These are phyloP conservation scores for Anniella stebbinsi DNA, from an alignment of 2,797 vertebrate genomes.

Conservation along the genomic window DNA sequence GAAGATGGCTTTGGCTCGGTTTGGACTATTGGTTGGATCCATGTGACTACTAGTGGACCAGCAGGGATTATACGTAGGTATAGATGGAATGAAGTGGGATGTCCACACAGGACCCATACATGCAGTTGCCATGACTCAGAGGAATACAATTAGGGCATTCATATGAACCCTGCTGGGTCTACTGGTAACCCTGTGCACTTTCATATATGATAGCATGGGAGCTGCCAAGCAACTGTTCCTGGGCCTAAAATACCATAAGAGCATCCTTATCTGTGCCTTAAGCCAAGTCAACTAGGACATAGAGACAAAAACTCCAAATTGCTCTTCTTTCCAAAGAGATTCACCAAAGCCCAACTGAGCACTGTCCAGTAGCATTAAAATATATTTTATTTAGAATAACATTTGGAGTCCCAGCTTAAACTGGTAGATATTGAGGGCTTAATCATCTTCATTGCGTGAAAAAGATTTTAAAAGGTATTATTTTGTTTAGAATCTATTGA, in stretches of 20 bases:
- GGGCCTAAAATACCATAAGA: neutral
- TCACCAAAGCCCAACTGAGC: neutral
- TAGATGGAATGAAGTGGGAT: neutral
- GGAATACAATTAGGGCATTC: neutral
- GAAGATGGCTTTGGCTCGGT: neutral
- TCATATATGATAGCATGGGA: neutral
- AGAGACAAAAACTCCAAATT: neutral
- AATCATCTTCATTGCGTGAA: neutral
- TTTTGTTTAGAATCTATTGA: neutral
- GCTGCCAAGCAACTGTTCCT: neutral
- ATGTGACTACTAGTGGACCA: neutral
- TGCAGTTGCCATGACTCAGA: neutral
- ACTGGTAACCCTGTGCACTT: neutral
- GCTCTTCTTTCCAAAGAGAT: neutral
- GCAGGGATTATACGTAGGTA: too few species aligned
- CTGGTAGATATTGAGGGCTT: neutral
- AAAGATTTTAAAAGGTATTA: neutral
- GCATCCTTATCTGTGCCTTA: neutral
- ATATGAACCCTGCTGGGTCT: neutral
- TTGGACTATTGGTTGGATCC: neutral
- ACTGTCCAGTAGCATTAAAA: neutral
- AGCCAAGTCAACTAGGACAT: neutral
- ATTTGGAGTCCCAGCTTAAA: neutral
- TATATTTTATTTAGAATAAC: neutral
- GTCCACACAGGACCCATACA: neutral